Conservation (phyloP, 2,113 vertebrate species). For the Microcebus murinus region DNA sequence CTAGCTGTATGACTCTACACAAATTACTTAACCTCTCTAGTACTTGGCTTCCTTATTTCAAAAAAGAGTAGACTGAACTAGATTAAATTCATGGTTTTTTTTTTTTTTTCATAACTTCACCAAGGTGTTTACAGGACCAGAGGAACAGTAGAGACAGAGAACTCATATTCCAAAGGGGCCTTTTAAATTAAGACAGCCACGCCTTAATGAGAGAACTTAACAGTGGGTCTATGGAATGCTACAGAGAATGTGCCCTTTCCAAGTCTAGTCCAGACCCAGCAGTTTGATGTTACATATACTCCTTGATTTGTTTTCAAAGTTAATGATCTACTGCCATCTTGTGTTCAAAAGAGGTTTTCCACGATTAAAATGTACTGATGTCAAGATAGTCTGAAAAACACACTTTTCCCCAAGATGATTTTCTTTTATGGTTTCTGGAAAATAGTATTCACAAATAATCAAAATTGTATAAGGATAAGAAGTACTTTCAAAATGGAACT, state of each 20-base stretch:
- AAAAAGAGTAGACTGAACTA: background rate
- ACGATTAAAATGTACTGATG: background rate
- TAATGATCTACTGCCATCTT: conserved; percentile 73
- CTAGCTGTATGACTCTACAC: background rate
- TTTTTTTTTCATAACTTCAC: background rate
- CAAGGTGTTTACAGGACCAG: background rate
- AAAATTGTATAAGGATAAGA: background rate
- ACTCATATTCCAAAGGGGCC: background rate
- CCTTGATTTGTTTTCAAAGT: background rate
- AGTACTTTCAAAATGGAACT: background rate
- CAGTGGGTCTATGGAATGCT: background rate
- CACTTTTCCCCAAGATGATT: background rate
- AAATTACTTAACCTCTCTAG: background rate
- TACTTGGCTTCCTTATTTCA: background rate
- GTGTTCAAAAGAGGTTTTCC: conserved; percentile 66
- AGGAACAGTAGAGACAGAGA: background rate
- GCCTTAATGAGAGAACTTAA: background rate
- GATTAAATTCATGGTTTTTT: no score
- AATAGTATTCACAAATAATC: background rate
- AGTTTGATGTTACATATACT: background rate
- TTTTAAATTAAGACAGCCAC: background rate
- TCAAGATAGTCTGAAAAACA: background rate
- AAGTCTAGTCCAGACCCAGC: background rate
- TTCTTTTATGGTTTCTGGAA: background rate
- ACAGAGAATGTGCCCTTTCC: background rate